Evolutionary conservation across 1,140 invertebrate species (phyloP), one percentile per base, ranked within the genome.

Genomic region (Pseudomyrmex dendroicus): DNA sequence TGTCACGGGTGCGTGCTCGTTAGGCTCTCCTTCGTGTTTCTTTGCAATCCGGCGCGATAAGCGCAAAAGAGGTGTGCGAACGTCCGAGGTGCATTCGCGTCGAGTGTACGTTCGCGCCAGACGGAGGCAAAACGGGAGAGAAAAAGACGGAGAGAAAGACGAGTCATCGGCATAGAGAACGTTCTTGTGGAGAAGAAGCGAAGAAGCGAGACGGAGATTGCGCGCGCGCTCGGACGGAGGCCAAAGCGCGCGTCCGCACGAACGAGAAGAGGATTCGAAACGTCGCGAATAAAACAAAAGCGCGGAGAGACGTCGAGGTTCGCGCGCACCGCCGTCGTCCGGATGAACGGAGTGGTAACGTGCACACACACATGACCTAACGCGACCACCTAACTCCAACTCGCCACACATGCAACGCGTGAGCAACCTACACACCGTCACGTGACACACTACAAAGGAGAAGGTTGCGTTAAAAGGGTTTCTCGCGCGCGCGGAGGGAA

Each of bases 401-500:
- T 35, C 84, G 74, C 56, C 74, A 73, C 80, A 70, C 17, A 46
- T 63, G 13, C 2, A 35, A 48, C 76, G 9, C 20, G 20, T 10
- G 35, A 52, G 20, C 57, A 52, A 52, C 54, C 15, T 46, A 80
- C 22, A 72, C 66, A 59, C 10, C 48, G 61, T 4, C 78, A 35
- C 44, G 64, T 48, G 57, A 72, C 78, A 72, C 78, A 66, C 54
- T 59, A 54, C 77, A 52, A 68, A 74, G 80, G 48, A 74, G 63
- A 89, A 83, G 84, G 83, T 85, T 85, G 86, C 83, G 87, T 84
- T 85, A 85, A 88, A 78, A 86, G 77, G 74, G 80, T 85, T 73
- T 54, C 68, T 13, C 66, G 73, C 64, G 83, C 56, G 74, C 83
- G 67, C 62, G 72, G 62, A 85, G 72, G 78, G 70, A 83, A 85